Evolutionary conservation across 2,888 invertebrate species (phyloP), one percentile per base, ranked within the genome.

Genomic region (Eupithecia insigniata): DNA sequence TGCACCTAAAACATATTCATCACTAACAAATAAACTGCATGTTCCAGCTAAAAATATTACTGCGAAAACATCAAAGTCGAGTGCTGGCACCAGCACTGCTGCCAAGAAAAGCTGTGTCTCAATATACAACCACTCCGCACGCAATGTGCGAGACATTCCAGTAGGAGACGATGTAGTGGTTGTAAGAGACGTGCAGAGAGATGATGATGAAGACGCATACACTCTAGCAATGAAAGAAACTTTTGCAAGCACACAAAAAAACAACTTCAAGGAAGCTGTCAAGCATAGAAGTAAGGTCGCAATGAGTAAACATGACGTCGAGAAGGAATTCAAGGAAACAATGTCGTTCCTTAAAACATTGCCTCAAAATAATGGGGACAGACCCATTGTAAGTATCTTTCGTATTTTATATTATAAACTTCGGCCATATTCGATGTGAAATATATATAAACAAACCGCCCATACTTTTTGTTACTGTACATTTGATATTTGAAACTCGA

Each of bases 301-400:
- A 14, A 81, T 92, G 80, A 87, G 98, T 76, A 97, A 97, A 87
- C 94, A 98, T 80, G 95, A 97, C 84, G 89, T 93, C 62, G 93
- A 94, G 71, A 93, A 92, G 72, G 94, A 94, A 78, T 93, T 92
- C 76, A 88, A 85, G 71, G 92, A 93, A 70, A 93, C 93, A 51
- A 87, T 93, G 75, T 85, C 89, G 10, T 93, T 93, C 81, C 82
- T 94, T 65, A 92, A 90, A 74, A 86, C 89, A 14, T 75, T 94
- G 43, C 89, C 92, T 2, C 93, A 89, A 76, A 87, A 89, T 65
- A 89, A 82, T 60, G 76, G 81, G 46, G 80, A 73, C 55, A 89
- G 84, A 79, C 83, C 89, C 69, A 83, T 87, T 79, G 94, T 94
- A 84, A 84, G 90, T 90, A 76, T 22, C 12, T 58, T 64, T 65